These are phyloP conservation scores for Cygnus atratus DNA, from an alignment of 2,113 vertebrate species.

Conservation along the genomic window DNA sequence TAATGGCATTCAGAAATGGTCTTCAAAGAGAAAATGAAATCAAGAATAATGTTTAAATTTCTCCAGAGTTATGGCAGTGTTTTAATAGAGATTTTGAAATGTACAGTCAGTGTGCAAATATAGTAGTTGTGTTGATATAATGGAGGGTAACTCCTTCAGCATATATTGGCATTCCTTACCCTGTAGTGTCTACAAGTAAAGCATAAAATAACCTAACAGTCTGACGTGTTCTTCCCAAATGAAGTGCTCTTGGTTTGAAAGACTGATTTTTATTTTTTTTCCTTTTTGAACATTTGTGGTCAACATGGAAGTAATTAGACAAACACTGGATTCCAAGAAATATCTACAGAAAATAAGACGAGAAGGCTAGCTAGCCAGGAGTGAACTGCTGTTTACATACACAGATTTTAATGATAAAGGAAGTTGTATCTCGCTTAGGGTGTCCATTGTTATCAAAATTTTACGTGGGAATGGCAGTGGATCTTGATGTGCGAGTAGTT, in stretches of 20 bases:
- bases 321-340: not conserved
- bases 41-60: not conserved
- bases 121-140: not conserved
- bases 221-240: not conserved
- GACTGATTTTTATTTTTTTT: not conserved
- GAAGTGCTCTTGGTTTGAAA: not conserved
- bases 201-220: not conserved
- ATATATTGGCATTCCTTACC: not conserved
- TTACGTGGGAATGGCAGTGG: not conserved
- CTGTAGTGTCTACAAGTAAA: not conserved
- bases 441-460: not conserved
- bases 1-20: not conserved
- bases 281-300: not conserved
- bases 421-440: not conserved
- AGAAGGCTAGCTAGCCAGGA: not conserved
- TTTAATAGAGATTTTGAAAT: not conserved
- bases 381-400: not conserved
- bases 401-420: not conserved
- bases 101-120: not conserved
- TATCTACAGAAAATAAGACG: not conserved
- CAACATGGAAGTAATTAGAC: not conserved
- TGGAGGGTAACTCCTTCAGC: not conserved
- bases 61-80: not conserved
- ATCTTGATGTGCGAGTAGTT: not conserved
- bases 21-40: not conserved